Conservation (phyloP, 2,797 vertebrate genomes). For the Poecilia picta region DNA sequence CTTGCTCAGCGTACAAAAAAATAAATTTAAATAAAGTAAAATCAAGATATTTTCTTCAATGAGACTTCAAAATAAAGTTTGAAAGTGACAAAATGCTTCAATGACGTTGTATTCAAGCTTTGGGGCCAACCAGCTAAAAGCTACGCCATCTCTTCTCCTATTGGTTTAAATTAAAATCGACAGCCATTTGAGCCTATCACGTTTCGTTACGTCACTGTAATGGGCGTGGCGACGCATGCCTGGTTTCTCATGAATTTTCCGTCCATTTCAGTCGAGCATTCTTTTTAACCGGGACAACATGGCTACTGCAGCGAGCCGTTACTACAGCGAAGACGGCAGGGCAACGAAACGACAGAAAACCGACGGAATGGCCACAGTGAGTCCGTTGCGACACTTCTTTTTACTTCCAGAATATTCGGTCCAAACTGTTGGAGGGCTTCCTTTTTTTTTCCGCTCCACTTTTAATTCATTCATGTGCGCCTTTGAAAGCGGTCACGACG, state of each 20-base stretch:
- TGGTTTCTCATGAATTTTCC: conserved; percentile 68
- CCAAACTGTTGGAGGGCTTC: accelerated
- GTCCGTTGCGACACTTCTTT: background rate
- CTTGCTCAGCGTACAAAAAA: background rate
- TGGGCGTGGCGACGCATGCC: conserved; percentile 39
- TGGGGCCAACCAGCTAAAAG: background rate
- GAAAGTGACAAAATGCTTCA: background rate
- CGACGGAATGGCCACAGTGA: conserved; percentile 81
- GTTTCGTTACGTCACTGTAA: accelerated
- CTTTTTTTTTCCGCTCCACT: background rate
- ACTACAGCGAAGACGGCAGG: conserved; percentile 92
- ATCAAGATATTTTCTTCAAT: background rate
- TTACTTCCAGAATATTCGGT: accelerated
- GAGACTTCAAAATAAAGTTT: background rate
- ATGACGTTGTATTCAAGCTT: background rate
- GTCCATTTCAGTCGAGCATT: conserved; percentile 68
- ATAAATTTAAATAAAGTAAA: background rate
- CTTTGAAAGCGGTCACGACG: conserved; percentile 23
- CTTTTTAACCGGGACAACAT: conserved; percentile 83
- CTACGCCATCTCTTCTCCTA: background rate
- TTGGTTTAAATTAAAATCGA: conserved; percentile 48
- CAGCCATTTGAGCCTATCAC: conserved; percentile 43
- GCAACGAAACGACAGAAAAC: conserved; percentile 93
- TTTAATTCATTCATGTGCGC: conserved; percentile 29
- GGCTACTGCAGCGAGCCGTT: conserved; percentile 87